Base-by-base conservation (phyloP, 2,888 invertebrate species). In the Gnatocerus cornutus region DNA sequence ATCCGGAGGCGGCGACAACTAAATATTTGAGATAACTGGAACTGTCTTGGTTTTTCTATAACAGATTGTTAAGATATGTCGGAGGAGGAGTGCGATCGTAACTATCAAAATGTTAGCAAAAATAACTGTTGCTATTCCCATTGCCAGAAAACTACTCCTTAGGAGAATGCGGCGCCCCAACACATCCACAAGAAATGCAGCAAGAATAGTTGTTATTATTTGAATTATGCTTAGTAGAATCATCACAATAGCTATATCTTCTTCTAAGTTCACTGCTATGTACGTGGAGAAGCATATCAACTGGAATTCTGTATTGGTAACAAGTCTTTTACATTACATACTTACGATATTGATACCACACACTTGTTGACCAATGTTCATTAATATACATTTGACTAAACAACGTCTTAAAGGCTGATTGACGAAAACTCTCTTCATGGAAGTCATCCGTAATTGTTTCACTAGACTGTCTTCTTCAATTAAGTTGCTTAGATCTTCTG, bases 201-300 rank as follows among this genome's bases (percentile, higher is more conserved):
- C 50, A 27, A 27, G 12, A 50, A 29, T 9, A 13, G 13, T 8
- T 12, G 10, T 3, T 37, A n/a, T 37, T 14, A 14, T 10, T 3
- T 45, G 3, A 13, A 48, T 4, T 13, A 48, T 48, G 7, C n/a
- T 48, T 14, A 21, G 21, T 21, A 21, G 2, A 21, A 21, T 21
- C 21, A 0, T 96, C 90, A 33, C 88, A 87, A 0, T 81, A 78
- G 0, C 86, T 86, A 21, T 4, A 21, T 21, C 4, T 21, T 21
- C 21, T 21, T 21, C 4, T 21, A 21, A 21, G 4, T 21, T 21
- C 4, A 21, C 1, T 21, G 1, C 21, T 21, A 21, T 21, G 4
- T 21, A 87, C 0, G 94, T 94, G 0, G 95, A 95, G 87, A 91
- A 96, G 88, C 90, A 94, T 84, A 95, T 93, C 55, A 92, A 87